These are phyloP conservation scores for Rhadinocentrus ornatus DNA, from an alignment of 2,797 vertebrate species.

Conservation along the genomic window DNA sequence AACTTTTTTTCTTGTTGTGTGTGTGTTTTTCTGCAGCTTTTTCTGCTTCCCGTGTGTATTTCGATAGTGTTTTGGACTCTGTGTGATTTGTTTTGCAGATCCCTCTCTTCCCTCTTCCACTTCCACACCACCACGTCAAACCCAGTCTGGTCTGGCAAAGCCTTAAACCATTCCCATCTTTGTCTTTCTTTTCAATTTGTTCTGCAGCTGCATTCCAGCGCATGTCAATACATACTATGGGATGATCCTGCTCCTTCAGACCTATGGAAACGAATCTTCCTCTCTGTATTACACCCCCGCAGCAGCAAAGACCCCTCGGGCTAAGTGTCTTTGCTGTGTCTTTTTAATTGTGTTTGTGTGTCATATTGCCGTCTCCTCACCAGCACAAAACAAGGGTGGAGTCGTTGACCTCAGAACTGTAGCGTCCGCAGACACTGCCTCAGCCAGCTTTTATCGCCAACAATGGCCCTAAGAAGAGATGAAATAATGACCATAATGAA, in stretches of 20 bases:
- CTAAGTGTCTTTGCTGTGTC: not conserved
- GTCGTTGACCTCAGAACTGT: constrained; percentile 41
- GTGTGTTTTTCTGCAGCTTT: constrained; percentile 15
- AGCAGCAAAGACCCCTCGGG: not conserved
- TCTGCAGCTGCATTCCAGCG: constrained; percentile 18
- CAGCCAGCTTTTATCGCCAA: constrained; percentile 19
- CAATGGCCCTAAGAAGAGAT: constrained; percentile 34
- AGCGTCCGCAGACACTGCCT: constrained; percentile 31
- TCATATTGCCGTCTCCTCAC: constrained; percentile 1
- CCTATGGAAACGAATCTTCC: constrained; percentile 18
- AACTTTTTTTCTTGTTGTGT: not conserved
- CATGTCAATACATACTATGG: constrained; percentile 18
- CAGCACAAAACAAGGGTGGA: constrained; percentile 40
- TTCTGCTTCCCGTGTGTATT: constrained; percentile 23
- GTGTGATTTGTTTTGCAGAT: constrained; percentile 61
- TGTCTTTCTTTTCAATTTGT: not conserved
- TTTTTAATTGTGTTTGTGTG: constrained; percentile 11
- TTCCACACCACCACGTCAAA: constrained; percentile 32
- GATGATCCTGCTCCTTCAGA: constrained; percentile 21
- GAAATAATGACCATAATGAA: constrained; percentile 51
- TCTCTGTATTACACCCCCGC: not conserved
- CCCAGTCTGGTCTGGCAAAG: constrained; percentile 49
- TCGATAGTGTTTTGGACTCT: constrained; percentile 2
- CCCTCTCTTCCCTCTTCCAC: constrained; percentile 18
- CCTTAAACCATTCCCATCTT: constrained; percentile 1